phyloP scores from a whole-genome alignment of 2,888 invertebrate genomes.

The Taenaris catops region DNA sequence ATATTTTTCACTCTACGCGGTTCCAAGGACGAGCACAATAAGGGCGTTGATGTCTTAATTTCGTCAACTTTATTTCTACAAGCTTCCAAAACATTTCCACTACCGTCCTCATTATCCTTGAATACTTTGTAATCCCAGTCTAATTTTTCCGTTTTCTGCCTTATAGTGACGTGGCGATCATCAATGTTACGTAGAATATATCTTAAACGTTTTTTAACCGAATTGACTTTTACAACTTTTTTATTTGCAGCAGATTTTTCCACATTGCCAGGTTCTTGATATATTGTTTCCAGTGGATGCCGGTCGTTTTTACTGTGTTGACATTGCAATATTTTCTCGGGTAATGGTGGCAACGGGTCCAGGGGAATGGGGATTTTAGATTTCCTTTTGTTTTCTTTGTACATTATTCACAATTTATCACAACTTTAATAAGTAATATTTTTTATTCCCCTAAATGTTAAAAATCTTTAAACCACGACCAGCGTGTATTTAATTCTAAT shows the following conservation, averaged over 20 bases:
- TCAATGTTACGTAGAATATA: conserved; percentile 31
- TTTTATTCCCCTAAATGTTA: too few species aligned
- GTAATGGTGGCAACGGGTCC: conserved; percentile 45
- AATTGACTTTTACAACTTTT: conserved; percentile 19
- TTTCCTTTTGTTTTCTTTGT: conserved; percentile 44
- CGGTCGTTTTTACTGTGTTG: conserved; percentile 27
- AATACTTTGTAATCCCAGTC: conserved; percentile 44
- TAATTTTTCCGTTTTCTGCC: conserved; percentile 33
- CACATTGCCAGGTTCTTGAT: conserved; percentile 25
- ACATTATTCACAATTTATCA: conserved; percentile 20
- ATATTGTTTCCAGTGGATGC: conserved; percentile 42
- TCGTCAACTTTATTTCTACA: conserved; percentile 26
- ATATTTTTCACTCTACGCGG: conserved; percentile 47
- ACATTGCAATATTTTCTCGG: conserved; percentile 36
- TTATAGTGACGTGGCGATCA: conserved; percentile 40
- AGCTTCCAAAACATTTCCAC: conserved; percentile 18
- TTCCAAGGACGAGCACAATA: conserved; percentile 29
- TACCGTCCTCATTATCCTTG: neutral
- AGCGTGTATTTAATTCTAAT: too few species aligned
- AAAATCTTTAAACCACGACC: too few species aligned
- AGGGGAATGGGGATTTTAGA: conserved; percentile 53
- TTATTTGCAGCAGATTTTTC: conserved; percentile 20
- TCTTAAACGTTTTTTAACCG: neutral
- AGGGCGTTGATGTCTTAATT: conserved; percentile 36
- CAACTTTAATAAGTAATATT: too few species aligned